phyloP scores from a whole-genome alignment of 2,113 vertebrate species.

The Strix uralensis region DNA sequence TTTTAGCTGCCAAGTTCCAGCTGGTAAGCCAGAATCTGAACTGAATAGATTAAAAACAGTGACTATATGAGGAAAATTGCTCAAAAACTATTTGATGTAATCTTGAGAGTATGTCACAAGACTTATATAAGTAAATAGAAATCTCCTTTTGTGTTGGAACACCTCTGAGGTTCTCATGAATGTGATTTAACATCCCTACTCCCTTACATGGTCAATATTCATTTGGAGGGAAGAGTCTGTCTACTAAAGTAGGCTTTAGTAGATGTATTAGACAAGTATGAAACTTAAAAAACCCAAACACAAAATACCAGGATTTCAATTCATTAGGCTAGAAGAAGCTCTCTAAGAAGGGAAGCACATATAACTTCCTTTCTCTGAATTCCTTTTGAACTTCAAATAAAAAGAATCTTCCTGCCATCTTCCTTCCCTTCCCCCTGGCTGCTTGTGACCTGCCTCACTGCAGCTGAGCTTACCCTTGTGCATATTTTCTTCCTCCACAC shows the following conservation, averaged over 20 bases:
- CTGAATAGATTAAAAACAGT: not conserved
- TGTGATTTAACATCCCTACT: not conserved
- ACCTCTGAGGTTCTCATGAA: not conserved
- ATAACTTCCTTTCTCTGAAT: not conserved
- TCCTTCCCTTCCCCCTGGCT: not conserved
- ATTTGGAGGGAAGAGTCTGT: not conserved
- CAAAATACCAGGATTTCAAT: not conserved
- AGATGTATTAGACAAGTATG: not conserved
- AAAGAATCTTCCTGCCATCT: not conserved
- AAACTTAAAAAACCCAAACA: not conserved
- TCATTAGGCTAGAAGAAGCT: not conserved
- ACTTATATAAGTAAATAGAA: not conserved
- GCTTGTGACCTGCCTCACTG: not conserved
- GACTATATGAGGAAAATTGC: not conserved
- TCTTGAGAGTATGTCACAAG: not conserved
- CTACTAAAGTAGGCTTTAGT: not conserved
- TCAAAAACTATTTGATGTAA: not conserved
- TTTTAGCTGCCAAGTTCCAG: not conserved
- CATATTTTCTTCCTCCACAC: not conserved
- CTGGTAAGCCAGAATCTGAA: not conserved
- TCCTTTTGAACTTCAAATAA: not conserved
- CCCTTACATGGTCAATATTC: not conserved
- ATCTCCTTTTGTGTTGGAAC: not conserved
- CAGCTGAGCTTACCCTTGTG: not conserved
- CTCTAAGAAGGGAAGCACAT: not conserved